Evolutionary conservation across 2,888 invertebrate species (phyloP).

Genomic region (Lochmaea capreae): DNA sequence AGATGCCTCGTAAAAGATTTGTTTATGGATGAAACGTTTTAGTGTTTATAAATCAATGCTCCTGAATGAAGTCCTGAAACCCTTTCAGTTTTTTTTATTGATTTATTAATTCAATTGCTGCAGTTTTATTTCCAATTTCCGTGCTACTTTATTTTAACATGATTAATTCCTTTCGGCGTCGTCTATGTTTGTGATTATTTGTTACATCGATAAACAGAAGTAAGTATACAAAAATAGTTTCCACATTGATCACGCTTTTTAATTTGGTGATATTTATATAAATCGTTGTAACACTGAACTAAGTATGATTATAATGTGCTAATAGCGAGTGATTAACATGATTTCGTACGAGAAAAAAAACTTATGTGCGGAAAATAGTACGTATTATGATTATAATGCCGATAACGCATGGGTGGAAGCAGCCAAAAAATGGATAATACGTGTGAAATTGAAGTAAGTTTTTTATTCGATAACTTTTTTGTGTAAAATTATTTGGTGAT

Average conservation of each 20-base stretch:
- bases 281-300: background rate
- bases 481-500: background rate
- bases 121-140: no score
- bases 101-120: no score
- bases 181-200: conserved; percentile 14
- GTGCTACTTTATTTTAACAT: background rate
- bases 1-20: no score
- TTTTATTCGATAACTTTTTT: background rate
- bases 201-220: conserved; percentile 39
- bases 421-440: conserved; percentile 34
- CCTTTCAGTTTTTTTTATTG: no score
- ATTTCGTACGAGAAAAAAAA: conserved; percentile 6
- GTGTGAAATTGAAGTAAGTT: conserved; percentile 36
- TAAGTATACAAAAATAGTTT: background rate
- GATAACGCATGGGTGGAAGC: conserved; percentile 18
- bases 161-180: background rate
- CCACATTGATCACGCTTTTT: background rate
- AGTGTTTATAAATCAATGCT: no score
- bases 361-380: background rate
- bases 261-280: background rate
- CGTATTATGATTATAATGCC: conserved; percentile 5
- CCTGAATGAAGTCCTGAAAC: no score
- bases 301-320: background rate
- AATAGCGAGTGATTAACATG: background rate
- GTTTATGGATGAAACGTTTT: no score